These are phyloP conservation scores for Spongilla lacustris DNA, from an alignment of 37 sponge, comb jelly and placozoan species.

Conservation along the genomic window DNA sequence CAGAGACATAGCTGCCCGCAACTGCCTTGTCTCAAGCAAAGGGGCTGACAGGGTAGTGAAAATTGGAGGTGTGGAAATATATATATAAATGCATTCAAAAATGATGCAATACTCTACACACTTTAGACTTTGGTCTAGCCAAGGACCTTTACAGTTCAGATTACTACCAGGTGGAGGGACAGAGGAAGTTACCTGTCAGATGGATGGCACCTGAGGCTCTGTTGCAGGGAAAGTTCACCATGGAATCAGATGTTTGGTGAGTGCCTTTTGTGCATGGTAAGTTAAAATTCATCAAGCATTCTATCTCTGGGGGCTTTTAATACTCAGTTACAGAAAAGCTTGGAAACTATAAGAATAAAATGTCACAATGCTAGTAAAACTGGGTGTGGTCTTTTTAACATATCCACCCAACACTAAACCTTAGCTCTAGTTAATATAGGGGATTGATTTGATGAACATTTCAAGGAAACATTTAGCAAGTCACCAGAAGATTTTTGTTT, in stretches of 20 bases:
- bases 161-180: constrained; percentile 87
- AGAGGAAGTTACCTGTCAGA: constrained; percentile 81
- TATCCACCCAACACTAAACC: too few species aligned
- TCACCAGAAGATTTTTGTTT: too few species aligned
- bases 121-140: constrained; percentile 85
- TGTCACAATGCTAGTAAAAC: too few species aligned
- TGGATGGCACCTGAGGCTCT: constrained; percentile 96
- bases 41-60: constrained; percentile 84
- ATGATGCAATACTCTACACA: not conserved
- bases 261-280: constrained; percentile 8
- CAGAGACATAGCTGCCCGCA: constrained; percentile 84
- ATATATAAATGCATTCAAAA: too few species aligned
- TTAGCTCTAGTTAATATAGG: too few species aligned
- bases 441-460: too few species aligned
- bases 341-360: too few species aligned
- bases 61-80: constrained; percentile 64
- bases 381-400: too few species aligned
- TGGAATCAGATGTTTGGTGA: constrained; percentile 85
- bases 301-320: too few species aligned
- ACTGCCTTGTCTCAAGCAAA: constrained; percentile 85
- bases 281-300: too few species aligned
- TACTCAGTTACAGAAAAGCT: too few species aligned
- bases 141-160: constrained; percentile 80
- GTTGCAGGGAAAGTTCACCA: constrained; percentile 82
- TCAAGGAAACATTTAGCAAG: too few species aligned